Base-by-base conservation (phyloP, 2,797 vertebrate species). In the Melanotaenia parkinsoni region DNA sequence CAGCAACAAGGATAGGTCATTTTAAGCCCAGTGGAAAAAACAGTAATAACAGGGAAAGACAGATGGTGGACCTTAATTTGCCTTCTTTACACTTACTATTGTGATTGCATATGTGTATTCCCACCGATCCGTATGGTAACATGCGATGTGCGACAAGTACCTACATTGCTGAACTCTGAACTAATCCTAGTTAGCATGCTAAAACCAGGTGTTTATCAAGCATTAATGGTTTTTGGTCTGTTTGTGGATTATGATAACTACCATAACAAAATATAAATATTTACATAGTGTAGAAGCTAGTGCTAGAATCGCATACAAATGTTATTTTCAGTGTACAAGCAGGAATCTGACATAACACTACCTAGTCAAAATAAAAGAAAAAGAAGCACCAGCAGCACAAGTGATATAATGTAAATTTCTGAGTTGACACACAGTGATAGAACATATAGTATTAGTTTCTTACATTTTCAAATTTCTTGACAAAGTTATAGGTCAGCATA, bases 401-500 rank as follows among this genome's bases (percentile, higher is more conserved):
- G n/a, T 22, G 7, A 22, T 51, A 22, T 18, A 40, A 6, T 7
- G 3, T 6, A 53, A 26, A 33, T 16, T 9, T 18, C 20, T 12
- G 16, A 2, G 18, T 9, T 65, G 33, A 18, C 14, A 33, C 24
- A n/a, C 12, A 51, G 30, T 40, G 11, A n/a, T 1, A 10, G 12
- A 5, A 2, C 20, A 16, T 2, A 20, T 18, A 50, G 2, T 0
- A 38, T 33, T 32, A 47, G 7, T 66, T 10, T 16, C 93, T 91
- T 91, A 99, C 98, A 1, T 95, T 97, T 88, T 99, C 98, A 87
- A 99, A 96, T 74, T 98, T 99, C 80, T 96, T 97, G 87, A 99
- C 88, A 0, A 97, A 98, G 89, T 98, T 99, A 94, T 97, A 97
- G 62, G 98, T 98, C 79, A 98, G 95, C 45, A 99, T 88, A 75